phyloP scores from a whole-genome alignment of 2,113 vertebrate genomes.

The Lagopus muta region DNA sequence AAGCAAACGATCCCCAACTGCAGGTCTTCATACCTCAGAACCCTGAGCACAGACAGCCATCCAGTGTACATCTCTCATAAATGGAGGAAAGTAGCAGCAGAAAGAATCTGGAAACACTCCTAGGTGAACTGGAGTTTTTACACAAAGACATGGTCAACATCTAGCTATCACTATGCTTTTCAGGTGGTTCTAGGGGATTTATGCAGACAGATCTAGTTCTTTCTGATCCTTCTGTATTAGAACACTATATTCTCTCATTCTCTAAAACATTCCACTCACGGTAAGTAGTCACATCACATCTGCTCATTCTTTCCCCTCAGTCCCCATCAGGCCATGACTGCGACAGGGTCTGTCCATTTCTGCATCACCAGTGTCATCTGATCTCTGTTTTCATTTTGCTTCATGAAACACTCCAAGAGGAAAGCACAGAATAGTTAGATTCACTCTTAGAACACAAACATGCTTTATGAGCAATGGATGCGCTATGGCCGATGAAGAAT shows the following conservation, averaged over 20 bases:
- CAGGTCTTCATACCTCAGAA: not conserved
- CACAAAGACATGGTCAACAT: not conserved
- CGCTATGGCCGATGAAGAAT: conserved; percentile 15
- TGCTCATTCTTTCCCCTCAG: not conserved
- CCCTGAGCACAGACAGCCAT: not conserved
- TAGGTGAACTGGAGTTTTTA: not conserved
- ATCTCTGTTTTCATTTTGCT: not conserved
- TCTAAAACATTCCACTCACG: not conserved
- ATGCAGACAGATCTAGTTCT: not conserved
- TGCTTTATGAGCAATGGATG: not conserved
- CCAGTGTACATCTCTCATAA: not conserved
- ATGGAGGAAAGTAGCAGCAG: not conserved
- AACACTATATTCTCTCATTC: not conserved
- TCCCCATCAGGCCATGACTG: not conserved
- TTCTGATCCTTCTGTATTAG: not conserved
- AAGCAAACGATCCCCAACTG: not conserved
- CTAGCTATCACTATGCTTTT: not conserved
- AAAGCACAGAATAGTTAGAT: not conserved
- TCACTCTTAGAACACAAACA: not conserved
- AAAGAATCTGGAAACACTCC: not conserved
- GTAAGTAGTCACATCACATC: not conserved
- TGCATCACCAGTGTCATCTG: not conserved
- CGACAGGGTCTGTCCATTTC: not conserved
- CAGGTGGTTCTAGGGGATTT: not conserved
- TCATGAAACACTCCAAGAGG: not conserved